These are phyloP conservation scores for Caprella mutica DNA, from an alignment of 2,888 invertebrate genomes.

Conservation along the genomic window DNA sequence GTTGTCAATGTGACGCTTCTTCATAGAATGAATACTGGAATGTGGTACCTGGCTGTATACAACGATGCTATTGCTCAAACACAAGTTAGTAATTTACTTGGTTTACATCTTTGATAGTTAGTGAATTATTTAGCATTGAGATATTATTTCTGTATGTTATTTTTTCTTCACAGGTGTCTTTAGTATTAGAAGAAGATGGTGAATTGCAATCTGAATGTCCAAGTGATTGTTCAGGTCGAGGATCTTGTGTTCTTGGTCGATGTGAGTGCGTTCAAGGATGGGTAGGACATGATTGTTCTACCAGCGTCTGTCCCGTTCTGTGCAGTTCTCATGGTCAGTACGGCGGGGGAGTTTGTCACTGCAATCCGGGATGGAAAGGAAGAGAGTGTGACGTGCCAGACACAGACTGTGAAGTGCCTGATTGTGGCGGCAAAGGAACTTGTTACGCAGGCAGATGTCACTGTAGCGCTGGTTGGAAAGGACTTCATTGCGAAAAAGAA, in stretches of 20 bases:
- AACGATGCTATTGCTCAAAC: conserved; percentile 36
- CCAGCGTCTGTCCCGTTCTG: conserved; percentile 80
- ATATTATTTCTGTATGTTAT: not conserved
- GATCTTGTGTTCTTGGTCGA: conserved; percentile 52
- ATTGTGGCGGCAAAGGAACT: conserved; percentile 83
- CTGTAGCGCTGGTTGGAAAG: conserved; percentile 90
- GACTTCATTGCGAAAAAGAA: conserved; percentile 61
- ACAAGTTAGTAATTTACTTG: conserved; percentile 14
- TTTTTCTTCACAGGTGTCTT: conserved; percentile 12
- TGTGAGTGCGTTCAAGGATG: conserved; percentile 32
- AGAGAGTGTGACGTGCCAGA: conserved; percentile 80
- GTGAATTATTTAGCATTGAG: not conserved
- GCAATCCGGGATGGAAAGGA: conserved; percentile 70
- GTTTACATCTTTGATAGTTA: not conserved
- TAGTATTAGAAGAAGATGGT: conserved; percentile 18
- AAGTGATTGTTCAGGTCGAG: conserved; percentile 82
- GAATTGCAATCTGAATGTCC: conserved; percentile 75
- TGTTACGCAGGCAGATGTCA: conserved; percentile 86
- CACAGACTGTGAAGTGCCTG: conserved; percentile 81
- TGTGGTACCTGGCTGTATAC: conserved; percentile 37
- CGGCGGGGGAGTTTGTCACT: conserved; percentile 69
- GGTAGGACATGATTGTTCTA: conserved; percentile 31
- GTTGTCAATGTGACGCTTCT: conserved; percentile 23
- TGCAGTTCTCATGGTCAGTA: conserved; percentile 93
- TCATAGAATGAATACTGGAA: conserved; percentile 36